Evolutionary conservation across 2,113 vertebrate species (phyloP), one percentile per base, ranked within the genome.

Genomic region (Andinoacara biseriatus): DNA sequence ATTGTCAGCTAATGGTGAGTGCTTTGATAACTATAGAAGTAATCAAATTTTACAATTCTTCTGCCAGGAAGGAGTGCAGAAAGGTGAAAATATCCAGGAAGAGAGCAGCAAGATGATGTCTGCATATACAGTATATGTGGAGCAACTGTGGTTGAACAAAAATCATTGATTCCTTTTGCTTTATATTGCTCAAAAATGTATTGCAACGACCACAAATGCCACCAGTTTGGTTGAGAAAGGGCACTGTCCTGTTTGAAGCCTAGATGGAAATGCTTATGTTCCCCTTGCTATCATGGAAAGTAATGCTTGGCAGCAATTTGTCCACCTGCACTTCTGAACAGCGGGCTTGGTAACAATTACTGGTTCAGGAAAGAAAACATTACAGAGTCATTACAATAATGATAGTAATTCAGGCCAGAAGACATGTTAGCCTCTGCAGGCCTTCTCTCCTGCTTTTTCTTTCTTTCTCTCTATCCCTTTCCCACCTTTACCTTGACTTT

Each of bases 311-410:
- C 83, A 87, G 92, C 82, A 89, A 94, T 93, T 93, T 95, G 92
- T 94, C 91, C 94, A 95, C 92, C 94, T 95, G 94, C 86, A 85
- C 87, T 89, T 89, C 88, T 92, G 90, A 95, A 86, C 90, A 87
- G 86, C 80, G 58, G 89, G 92, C 86, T 94, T 93, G 94, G 91
- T 90, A 95, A 94, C 93, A 95, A 94, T 95, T 95, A 95, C 92
- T 90, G 89, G 86, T 74, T 89, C 93, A 90, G 93, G 93, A 95
- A 95, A 94, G 93, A 91, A 95, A 94, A 94, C 93, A 95, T 95
- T 94, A 95, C 86, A 89, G 91, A 95, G 90, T 90, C 94, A 94
- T 95, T 95, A 95, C 88, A 93, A 90, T 96, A 95, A 96, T 95
- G 93, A 95, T 92, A 94, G 94, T 96, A 85, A 94, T 95, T 93